Percentiles rank a stretch among this genome's conserved stretches.
phyloP scores from a whole-genome alignment of 2,113 vertebrate species.

The Scartelaos histophorus region DNA sequence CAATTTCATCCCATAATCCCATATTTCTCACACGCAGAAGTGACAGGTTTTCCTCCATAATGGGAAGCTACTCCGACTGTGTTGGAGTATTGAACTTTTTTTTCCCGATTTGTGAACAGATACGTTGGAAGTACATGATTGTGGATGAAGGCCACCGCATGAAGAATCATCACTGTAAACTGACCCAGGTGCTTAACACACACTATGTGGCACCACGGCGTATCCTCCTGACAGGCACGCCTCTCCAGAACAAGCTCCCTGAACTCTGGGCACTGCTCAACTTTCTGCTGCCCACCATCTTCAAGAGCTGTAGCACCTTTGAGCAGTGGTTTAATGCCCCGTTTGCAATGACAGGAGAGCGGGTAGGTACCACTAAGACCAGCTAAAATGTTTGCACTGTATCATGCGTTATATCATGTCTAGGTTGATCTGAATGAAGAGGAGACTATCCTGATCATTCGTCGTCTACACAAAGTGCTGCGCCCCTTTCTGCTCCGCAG shows the following conservation, averaged over 20 bases:
- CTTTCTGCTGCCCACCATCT: constrained; percentile 97
- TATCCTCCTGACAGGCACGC: constrained; percentile 93
- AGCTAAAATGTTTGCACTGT: neutral
- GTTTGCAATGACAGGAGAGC: constrained; percentile 97
- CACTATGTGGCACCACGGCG: constrained; percentile 95
- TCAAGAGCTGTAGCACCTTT: constrained; percentile 98
- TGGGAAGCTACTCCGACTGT: neutral
- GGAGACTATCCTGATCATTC: constrained; percentile 96
- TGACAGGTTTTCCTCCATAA: no score
- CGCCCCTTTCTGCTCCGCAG: constrained; percentile 92
- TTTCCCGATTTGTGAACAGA: constrained; percentile 67
- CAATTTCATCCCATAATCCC: no score
- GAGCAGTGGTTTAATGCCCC: constrained; percentile 99
- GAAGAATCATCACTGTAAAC: constrained; percentile 98
- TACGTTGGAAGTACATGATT: constrained; percentile 99
- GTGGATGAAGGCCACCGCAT: constrained; percentile 98
- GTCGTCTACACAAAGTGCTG: constrained; percentile 95
- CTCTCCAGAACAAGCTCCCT: constrained; percentile 94
- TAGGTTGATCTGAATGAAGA: constrained; percentile 98
- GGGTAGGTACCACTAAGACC: constrained; percentile 71
- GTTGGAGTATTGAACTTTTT: neutral
- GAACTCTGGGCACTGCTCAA: constrained; percentile 98
- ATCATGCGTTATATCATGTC: neutral
- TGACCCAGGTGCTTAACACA: constrained; percentile 97
- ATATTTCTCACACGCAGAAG: neutral